Evolutionary conservation across 2,113 vertebrate species (phyloP).

Genomic region (Bubalus kerabau): DNA sequence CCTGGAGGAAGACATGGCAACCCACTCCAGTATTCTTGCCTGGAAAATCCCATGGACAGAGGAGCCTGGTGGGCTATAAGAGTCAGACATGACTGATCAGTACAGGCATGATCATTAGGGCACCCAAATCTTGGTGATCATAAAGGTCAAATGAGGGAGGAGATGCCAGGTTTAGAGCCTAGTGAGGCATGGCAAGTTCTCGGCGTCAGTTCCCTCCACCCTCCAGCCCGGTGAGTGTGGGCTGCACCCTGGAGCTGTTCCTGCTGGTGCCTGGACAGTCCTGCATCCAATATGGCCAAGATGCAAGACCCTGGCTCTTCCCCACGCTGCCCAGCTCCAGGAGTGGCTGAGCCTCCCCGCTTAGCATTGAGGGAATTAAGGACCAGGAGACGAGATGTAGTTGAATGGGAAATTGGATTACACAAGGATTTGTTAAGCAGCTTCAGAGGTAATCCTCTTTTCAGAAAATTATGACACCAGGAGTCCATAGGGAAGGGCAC

Average conservation of each 20-base stretch:
- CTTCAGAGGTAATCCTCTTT: slow-evolving; percentile 52
- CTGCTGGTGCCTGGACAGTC: accelerated
- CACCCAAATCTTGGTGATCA: neutral
- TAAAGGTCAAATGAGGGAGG: neutral
- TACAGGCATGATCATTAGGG: neutral
- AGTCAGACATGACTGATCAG: neutral
- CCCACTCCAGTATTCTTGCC: neutral
- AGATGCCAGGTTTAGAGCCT: neutral
- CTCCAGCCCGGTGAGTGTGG: neutral
- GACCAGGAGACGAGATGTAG: neutral
- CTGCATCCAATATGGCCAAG: accelerated
- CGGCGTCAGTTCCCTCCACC: neutral
- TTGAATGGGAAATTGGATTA: slow-evolving; percentile 46
- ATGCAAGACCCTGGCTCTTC: neutral
- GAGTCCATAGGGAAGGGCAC: neutral
- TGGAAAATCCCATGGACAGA: neutral
- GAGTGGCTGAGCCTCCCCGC: neutral
- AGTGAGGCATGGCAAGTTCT: accelerated
- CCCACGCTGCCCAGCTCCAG: neutral
- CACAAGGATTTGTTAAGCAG: slow-evolving; percentile 18
- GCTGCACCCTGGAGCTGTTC: neutral
- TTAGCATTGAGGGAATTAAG: neutral
- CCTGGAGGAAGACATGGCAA: neutral
- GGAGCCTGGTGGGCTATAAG: neutral
- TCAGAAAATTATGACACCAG: neutral